These are phyloP conservation scores for Myotis davidii DNA, from an alignment of 2,113 vertebrate genomes.

Conservation along the genomic window DNA sequence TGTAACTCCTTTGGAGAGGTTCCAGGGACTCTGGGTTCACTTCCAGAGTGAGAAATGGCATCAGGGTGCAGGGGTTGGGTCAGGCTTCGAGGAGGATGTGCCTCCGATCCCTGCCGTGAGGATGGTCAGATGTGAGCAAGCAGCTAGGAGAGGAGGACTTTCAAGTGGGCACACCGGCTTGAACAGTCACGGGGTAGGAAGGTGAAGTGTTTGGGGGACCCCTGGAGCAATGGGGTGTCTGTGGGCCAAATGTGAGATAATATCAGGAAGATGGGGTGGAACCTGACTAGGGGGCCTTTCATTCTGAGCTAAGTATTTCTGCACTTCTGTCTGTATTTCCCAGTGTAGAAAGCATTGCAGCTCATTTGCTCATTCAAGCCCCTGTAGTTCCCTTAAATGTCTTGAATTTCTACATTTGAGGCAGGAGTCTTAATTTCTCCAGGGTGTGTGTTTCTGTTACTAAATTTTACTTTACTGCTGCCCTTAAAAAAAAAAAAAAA, in stretches of 20 bases:
- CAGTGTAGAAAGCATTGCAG: slow-evolving; percentile 1
- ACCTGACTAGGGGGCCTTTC: neutral
- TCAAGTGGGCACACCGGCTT: neutral
- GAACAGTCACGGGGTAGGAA: neutral
- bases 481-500: slow-evolving; percentile 44
- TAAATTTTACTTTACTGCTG: slow-evolving; percentile 61
- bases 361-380: slow-evolving; percentile 42
- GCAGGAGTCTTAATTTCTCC: slow-evolving; percentile 66
- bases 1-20: neutral
- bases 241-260: neutral
- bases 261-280: neutral
- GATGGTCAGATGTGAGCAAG: neutral
- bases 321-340: slow-evolving; percentile 52
- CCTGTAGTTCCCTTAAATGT: slow-evolving; percentile 56
- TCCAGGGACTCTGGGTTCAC: neutral
- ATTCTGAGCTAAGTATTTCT: slow-evolving; percentile 38
- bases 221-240: neutral
- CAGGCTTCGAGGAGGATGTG: neutral
- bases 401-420: slow-evolving; percentile 63
- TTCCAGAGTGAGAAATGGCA: neutral
- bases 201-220: neutral
- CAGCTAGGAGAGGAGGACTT: neutral
- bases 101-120: neutral
- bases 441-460: slow-evolving; percentile 63
- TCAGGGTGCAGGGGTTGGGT: neutral